Evolutionary conservation across 2,888 invertebrate species (phyloP).

Genomic region (Lordiphosa andalusiaca): DNA sequence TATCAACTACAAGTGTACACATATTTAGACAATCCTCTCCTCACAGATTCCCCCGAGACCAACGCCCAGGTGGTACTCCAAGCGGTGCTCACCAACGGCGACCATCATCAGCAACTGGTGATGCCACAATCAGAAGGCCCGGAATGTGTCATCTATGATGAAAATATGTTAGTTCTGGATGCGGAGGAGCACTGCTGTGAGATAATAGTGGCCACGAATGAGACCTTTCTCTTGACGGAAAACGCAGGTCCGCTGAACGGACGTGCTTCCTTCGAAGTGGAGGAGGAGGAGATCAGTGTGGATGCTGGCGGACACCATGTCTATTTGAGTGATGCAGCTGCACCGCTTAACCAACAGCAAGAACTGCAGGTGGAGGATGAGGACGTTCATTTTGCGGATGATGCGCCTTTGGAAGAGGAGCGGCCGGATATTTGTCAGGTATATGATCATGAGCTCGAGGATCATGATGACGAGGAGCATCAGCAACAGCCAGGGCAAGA

Average conservation of each 20-base stretch:
- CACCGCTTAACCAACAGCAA: slow-evolving; percentile 30
- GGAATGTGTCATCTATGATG: slow-evolving; percentile 51
- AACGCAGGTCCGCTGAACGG: slow-evolving; percentile 29
- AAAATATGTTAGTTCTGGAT: slow-evolving; percentile 46
- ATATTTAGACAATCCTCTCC: neutral
- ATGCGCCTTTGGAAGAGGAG: slow-evolving; percentile 35
- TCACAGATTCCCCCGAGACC: slow-evolving; percentile 32
- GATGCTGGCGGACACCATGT: slow-evolving; percentile 34
- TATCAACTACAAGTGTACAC: neutral
- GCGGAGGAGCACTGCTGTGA: slow-evolving; percentile 56
- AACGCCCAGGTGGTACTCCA: slow-evolving; percentile 16
- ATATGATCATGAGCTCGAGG: slow-evolving; percentile 58
- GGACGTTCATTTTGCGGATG: slow-evolving; percentile 48
- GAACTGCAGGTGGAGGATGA: slow-evolving; percentile 38
- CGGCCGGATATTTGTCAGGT: slow-evolving; percentile 58
- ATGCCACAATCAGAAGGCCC: slow-evolving; percentile 8
- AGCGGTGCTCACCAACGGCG: slow-evolving; percentile 37
- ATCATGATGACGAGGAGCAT: slow-evolving; percentile 48
- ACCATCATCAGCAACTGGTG: slow-evolving; percentile 11
- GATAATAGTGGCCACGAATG: slow-evolving; percentile 48
- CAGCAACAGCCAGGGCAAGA: slow-evolving; percentile 5
- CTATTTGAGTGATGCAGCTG: slow-evolving; percentile 62
- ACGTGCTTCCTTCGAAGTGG: slow-evolving; percentile 19
- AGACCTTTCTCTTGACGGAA: slow-evolving; percentile 31
- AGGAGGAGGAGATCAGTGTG: slow-evolving; percentile 21